Percentiles rank a stretch among this genome's conserved stretches.
phyloP scores from a whole-genome alignment of 2,888 invertebrate genomes.

The Poecilus cupreus region DNA sequence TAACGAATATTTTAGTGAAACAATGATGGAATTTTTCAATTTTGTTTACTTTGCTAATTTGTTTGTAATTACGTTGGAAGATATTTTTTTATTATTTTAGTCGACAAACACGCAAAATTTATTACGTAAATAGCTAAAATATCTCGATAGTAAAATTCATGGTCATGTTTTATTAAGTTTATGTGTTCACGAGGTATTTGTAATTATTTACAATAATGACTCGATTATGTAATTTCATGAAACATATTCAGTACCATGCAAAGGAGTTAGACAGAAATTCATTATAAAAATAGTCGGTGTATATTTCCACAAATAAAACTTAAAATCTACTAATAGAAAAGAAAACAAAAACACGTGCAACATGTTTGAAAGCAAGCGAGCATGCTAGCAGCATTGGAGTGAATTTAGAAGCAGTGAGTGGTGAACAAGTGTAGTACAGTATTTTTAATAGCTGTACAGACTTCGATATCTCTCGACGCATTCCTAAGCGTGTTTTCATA shows the following conservation, averaged over 20 bases:
- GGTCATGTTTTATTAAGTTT: conserved; percentile 35
- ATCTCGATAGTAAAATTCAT: conserved; percentile 36
- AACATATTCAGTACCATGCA: background rate
- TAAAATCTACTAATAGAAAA: conserved; percentile 17
- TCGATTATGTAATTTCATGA: background rate
- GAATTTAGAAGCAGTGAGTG: conserved; percentile 39
- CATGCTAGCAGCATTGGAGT: background rate
- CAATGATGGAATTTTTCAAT: background rate
- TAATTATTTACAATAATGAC: conserved; percentile 36
- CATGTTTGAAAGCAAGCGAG: conserved; percentile 12
- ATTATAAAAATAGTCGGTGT: background rate
- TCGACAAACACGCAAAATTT: conserved; percentile 44
- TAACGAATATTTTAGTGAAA: too few relatives aligned
- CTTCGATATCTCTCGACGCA: conserved; percentile 51
- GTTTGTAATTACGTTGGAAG: conserved; percentile 13
- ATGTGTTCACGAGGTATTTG: conserved; percentile 30
- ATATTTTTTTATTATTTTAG: conserved; percentile 33
- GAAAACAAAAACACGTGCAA: conserved; percentile 10
- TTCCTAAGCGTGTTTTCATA: conserved; percentile 56
- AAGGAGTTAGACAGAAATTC: background rate
- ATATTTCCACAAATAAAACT: background rate
- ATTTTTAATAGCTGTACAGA: conserved; percentile 45
- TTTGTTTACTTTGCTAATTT: background rate
- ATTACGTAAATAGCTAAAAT: conserved; percentile 51
- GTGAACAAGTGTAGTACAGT: conserved; percentile 52